phyloP scores from a whole-genome alignment of 2,888 invertebrate genomes.

The Dolichomitus sp. region DNA sequence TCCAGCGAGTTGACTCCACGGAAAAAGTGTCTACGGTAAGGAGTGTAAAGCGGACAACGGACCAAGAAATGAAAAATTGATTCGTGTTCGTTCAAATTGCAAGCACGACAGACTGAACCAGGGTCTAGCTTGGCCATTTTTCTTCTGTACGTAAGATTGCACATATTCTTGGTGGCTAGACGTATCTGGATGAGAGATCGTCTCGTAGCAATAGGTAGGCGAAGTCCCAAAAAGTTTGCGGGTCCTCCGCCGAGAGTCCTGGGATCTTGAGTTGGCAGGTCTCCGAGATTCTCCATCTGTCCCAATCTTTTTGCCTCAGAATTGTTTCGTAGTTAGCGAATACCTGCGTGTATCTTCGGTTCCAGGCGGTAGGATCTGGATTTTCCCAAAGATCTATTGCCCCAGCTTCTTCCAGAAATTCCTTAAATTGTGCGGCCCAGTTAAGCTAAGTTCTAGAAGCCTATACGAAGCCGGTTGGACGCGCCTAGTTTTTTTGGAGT shows the following conservation, averaged over 20 bases:
- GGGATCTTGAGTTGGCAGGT: conserved; percentile 28
- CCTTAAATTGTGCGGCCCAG: conserved; percentile 36
- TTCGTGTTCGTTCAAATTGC: conserved; percentile 11
- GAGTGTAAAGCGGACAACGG: conserved; percentile 20
- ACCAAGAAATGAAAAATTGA: conserved; percentile 18
- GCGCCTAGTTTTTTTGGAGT: conserved; percentile 14
- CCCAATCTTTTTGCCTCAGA: conserved; percentile 8
- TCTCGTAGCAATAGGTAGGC: conserved; percentile 8
- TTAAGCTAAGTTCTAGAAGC: conserved; percentile 19
- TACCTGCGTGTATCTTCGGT: neutral
- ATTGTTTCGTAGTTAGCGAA: conserved; percentile 9
- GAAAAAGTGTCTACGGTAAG: conserved; percentile 17
- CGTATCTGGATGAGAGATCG: conserved; percentile 20
- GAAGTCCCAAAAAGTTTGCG: conserved; percentile 21
- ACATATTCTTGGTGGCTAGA: conserved; percentile 21
- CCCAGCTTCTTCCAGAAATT: conserved; percentile 24
- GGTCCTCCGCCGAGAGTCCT: conserved; percentile 21
- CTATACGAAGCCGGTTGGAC: neutral
- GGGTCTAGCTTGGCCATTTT: conserved; percentile 29
- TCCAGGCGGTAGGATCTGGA: conserved; percentile 13
- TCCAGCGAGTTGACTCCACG: conserved; percentile 1
- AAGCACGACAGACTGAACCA: conserved; percentile 2
- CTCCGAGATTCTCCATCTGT: conserved; percentile 34
- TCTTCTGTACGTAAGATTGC: conserved; percentile 16
- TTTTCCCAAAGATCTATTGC: conserved; percentile 27